Evolutionary conservation across 2,113 vertebrate genomes (phyloP).

Genomic region (Fulica atra): DNA sequence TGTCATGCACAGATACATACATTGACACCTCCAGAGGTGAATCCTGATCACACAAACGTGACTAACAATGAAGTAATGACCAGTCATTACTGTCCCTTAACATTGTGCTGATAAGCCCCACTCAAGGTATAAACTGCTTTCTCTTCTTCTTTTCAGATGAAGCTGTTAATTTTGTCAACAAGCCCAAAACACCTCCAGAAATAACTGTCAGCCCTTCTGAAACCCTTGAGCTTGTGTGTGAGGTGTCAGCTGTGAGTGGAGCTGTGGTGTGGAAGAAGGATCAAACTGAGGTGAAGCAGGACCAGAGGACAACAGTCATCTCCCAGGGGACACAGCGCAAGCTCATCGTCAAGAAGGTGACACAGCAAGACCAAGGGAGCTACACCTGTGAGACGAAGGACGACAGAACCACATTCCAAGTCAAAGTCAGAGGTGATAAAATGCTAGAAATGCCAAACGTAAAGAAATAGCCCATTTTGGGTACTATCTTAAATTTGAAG

Average conservation of each 20-base stretch:
- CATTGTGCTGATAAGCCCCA: neutral
- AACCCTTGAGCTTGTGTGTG: slow-evolving; percentile 82
- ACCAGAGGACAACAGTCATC: slow-evolving; percentile 38
- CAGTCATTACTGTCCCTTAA: neutral
- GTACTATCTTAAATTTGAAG: fast-evolving
- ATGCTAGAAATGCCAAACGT: neutral
- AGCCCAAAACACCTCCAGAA: slow-evolving; percentile 46
- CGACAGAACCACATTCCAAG: slow-evolving; percentile 49
- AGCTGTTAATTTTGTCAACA: slow-evolving; percentile 60
- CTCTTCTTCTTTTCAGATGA: slow-evolving; percentile 22
- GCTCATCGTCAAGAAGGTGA: slow-evolving; percentile 49
- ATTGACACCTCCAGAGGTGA: neutral
- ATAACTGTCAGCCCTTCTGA: slow-evolving; percentile 73
- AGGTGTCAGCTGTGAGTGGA: slow-evolving; percentile 74
- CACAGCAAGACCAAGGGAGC: slow-evolving; percentile 49
- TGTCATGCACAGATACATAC: neutral
- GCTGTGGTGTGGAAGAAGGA: slow-evolving; percentile 83
- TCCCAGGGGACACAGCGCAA: slow-evolving; percentile 50
- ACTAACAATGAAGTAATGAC: neutral
- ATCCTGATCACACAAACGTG: neutral
- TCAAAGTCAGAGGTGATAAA: slow-evolving; percentile 64
- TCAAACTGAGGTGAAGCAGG: slow-evolving; percentile 42
- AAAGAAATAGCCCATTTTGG: neutral
- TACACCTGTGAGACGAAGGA: slow-evolving; percentile 55
- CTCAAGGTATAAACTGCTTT: neutral